Percentiles rank a stretch among this genome's conserved stretches.
These are phyloP conservation scores for Rhamphomyia laevipes DNA, from an alignment of 2,888 invertebrate genomes.

Conservation along the genomic window DNA sequence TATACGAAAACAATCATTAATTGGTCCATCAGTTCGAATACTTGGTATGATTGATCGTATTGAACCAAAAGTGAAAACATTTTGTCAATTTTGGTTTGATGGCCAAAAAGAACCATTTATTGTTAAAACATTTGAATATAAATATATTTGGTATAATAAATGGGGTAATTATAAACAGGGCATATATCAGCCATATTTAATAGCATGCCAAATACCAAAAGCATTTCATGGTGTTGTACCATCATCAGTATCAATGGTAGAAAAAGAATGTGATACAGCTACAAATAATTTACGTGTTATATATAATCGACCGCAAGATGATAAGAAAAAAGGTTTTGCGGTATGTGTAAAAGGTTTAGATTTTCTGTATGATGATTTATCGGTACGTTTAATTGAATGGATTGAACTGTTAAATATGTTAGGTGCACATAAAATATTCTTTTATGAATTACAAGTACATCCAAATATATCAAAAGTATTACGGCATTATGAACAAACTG, in stretches of 20 bases:
- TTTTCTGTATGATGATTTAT: constrained; percentile 82
- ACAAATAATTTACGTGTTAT: constrained; percentile 76
- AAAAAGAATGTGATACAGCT: constrained; percentile 72
- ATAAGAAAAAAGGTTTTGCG: constrained; percentile 64
- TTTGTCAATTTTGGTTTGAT: constrained; percentile 85
- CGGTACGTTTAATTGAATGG: constrained; percentile 86
- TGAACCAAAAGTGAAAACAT: constrained; percentile 68
- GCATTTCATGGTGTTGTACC: constrained; percentile 60
- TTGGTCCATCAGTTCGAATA: constrained; percentile 74
- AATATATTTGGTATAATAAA: constrained; percentile 87
- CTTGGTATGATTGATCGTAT: constrained; percentile 84
- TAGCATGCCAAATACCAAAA: constrained; percentile 77
- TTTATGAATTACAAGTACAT: constrained; percentile 85
- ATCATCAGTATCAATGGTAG: constrained; percentile 75
- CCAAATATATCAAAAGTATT: constrained; percentile 77
- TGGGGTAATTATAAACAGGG: constrained; percentile 91
- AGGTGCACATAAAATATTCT: constrained; percentile 84
- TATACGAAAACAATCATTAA: constrained; percentile 58
- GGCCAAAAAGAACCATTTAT: constrained; percentile 69
- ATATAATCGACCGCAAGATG: constrained; percentile 56
- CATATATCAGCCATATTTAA: constrained; percentile 81
- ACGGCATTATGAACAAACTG: constrained; percentile 50
- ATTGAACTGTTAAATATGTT: constrained; percentile 74
- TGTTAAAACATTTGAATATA: constrained; percentile 75
- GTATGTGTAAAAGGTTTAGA: constrained; percentile 91